Conservation (phyloP, 2,888 invertebrate species). For the Microplitis deprimator region DNA sequence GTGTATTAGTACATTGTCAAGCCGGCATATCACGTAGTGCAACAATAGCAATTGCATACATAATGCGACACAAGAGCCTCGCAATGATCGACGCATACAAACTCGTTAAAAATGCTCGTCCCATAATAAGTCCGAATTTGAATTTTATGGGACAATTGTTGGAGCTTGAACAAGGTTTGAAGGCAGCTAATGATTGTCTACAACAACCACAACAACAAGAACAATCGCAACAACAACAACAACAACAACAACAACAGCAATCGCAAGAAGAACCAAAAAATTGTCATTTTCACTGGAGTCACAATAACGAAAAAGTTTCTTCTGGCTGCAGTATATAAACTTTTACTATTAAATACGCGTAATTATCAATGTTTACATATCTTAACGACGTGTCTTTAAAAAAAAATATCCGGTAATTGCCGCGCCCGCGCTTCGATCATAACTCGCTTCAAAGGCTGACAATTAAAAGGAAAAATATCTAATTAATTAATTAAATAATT, state of each 20-base stretch:
- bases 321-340: conserved; percentile 75
- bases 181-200: conserved; percentile 64
- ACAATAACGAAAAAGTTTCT: conserved; percentile 73
- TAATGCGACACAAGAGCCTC: conserved; percentile 89
- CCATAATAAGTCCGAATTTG: conserved; percentile 94
- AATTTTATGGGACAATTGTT: conserved; percentile 94
- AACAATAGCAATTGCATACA: conserved; percentile 94
- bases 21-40: conserved; percentile 96
- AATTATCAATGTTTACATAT: background rate
- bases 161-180: conserved; percentile 84
- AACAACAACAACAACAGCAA: conserved; percentile 45
- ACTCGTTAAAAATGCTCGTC: conserved; percentile 86
- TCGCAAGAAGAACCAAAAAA: conserved; percentile 68
- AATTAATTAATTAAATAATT: background rate
- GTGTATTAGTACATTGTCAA: conserved; percentile 94
- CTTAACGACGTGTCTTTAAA: background rate
- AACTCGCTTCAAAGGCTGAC: background rate
- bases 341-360: background rate
- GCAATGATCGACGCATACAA: conserved; percentile 90
- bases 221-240: conserved; percentile 25
- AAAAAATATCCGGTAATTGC: no score
- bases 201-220: background rate
- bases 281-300: conserved; percentile 73
- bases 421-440: no score
- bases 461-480: background rate